phyloP scores from a whole-genome alignment of 35 echinoderm and acorn worm species.

The Holothuria glaberrima region DNA sequence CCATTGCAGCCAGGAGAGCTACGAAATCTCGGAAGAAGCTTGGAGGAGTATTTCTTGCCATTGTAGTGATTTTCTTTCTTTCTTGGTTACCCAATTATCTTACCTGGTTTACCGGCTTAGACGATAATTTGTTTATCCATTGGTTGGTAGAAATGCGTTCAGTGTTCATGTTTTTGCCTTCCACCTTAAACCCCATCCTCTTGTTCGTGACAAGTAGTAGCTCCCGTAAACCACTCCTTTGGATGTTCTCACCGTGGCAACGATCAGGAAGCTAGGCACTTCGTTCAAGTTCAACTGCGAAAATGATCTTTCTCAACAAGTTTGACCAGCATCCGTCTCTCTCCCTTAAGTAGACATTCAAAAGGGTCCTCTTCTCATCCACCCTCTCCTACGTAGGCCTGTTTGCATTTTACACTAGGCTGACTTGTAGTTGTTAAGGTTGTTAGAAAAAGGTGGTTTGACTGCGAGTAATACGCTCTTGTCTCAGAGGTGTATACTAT shows the following conservation, averaged over 20 bases:
- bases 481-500: too few relatives aligned
- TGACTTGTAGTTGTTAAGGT: too few relatives aligned
- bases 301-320: neutral
- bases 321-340: neutral
- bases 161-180: neutral
- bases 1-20: neutral
- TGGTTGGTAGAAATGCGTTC: neutral
- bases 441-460: too few relatives aligned
- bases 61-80: neutral
- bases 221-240: neutral
- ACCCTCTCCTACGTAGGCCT: too few relatives aligned
- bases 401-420: too few relatives aligned
- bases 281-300: too few relatives aligned
- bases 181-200: neutral
- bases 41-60: neutral
- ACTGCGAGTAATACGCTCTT: too few relatives aligned
- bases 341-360: neutral
- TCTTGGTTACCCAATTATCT: constrained; percentile 3
- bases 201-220: neutral
- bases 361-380: too few relatives aligned
- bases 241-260: too few relatives aligned
- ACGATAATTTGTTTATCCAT: neutral
- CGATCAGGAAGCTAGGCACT: too few relatives aligned
- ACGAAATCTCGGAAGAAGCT: constrained; percentile 2
- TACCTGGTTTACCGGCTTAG: neutral